Evolutionary conservation across 2,113 vertebrate genomes (phyloP), one percentile per base, ranked within the genome.

Genomic region (Sinosuthora webbiana): DNA sequence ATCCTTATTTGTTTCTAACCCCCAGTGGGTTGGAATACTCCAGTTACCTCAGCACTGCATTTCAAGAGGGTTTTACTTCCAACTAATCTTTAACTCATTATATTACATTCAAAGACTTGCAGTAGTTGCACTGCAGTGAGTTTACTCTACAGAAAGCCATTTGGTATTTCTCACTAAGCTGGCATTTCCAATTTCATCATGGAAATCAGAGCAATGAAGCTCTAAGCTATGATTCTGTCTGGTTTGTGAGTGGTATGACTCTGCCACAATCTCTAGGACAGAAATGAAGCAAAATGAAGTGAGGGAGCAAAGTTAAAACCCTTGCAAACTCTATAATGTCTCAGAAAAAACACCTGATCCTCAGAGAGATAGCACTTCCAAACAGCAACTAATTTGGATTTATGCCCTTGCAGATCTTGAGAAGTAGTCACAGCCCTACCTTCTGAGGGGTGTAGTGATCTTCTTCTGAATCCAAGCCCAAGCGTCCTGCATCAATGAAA

Each of bases 391-490:
- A 31, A 84, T 74, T 6, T n/a, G 37, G 21, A 68, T 71, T 82
- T 50, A 68, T 52, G 44, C 45, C 31, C 67, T 65, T 59, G 60
- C 8, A 64, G 24, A 81, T 70, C 65, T 50, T 83, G 55, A 69
- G 35, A 89, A 81, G 50, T 6, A 50, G 60, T 39, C 77, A 80
- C 30, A 87, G 78, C 63, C 83, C 97, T 98, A 99, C 99, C 98
- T 99, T 99, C 98, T 99, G 99, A 23, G 99, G 99, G 74, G 98
- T 99, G 82, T 98, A 98, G 85, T 98, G 98, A 96, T 99, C 99
- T 96, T 99, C 99, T 97, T 99, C 99, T 75, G 99, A 99, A 98
- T 99, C 99, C 95, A 99, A 97, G 77, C 99, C 99, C 53, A 99
- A 98, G 75, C 99, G 99, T 80, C 99, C 99, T 99, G 90, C 18